Evolutionary conservation across 2,888 invertebrate genomes (phyloP).

Genomic region (Paralinhomoeus sp.): DNA sequence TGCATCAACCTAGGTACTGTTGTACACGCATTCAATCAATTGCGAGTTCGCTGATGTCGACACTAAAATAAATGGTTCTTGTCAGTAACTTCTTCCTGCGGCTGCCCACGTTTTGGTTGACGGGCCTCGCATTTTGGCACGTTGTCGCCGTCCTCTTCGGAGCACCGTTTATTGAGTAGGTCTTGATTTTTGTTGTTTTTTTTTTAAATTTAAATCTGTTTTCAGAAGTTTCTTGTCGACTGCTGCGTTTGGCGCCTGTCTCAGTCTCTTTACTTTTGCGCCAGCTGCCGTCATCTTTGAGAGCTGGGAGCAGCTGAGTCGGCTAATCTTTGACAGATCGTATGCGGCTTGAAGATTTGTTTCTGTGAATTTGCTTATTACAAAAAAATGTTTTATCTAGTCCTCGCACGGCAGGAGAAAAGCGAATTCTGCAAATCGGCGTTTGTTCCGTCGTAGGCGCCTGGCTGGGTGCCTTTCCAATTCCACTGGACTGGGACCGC

Average conservation of each 20-base stretch:
- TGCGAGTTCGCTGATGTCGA: no score
- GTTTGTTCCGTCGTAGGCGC: constrained; percentile 49
- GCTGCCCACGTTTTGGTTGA: no score
- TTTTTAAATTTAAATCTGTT: no score
- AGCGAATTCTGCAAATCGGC: no score
- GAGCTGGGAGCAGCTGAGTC: background rate
- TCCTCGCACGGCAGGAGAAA: no score
- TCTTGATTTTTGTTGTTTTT: background rate
- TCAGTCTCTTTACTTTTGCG: background rate
- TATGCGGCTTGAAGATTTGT: background rate
- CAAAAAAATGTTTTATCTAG: no score
- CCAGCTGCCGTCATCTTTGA: background rate
- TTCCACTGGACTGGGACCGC: constrained; percentile 70
- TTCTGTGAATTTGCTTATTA: no score
- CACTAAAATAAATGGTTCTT: no score
- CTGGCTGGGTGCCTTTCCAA: constrained; percentile 59
- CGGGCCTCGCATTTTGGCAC: no score
- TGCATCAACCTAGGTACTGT: no score
- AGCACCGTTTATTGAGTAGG: background rate
- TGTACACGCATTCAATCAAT: no score
- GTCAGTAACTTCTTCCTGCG: no score
- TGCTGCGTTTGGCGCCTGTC: background rate
- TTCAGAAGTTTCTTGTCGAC: background rate
- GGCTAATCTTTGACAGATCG: background rate
- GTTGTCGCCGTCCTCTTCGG: constrained; percentile 1